These are phyloP conservation scores for Cephonodes hylas DNA, from an alignment of 2,888 invertebrate genomes.

Conservation along the genomic window DNA sequence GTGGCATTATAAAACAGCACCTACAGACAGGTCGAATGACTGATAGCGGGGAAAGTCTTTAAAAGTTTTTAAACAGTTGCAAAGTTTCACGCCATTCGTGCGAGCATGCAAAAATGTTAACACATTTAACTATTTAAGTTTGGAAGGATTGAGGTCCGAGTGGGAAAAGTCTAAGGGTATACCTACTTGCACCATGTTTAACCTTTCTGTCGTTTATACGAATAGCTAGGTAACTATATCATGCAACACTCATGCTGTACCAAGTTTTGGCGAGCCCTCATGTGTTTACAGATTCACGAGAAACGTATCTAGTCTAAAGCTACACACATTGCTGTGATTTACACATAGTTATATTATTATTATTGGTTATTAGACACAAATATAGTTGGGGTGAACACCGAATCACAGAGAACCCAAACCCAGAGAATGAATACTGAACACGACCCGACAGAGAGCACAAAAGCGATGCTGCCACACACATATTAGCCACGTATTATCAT, in stretches of 20 bases:
- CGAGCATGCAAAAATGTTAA: conserved; percentile 12
- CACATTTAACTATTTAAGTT: conserved; percentile 5
- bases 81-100: conserved; percentile 9
- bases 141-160: not conserved
- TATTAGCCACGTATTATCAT: not conserved
- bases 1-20: conserved; percentile 1
- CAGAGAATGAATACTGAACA: not conserved
- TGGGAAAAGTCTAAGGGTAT: not conserved
- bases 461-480: conserved; percentile 8
- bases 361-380: not conserved
- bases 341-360: not conserved
- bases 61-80: not conserved
- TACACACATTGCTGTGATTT: not conserved
- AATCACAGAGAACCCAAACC: not conserved
- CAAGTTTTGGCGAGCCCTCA: not conserved
- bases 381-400: not conserved
- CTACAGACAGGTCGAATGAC: not conserved
- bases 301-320: not conserved
- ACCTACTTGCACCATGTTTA: not conserved
- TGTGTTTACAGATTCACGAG: not conserved
- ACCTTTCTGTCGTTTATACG: too few relatives aligned
- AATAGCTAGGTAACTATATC: not conserved
- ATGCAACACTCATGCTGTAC: not conserved
- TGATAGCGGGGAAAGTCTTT: not conserved
- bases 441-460: not conserved